These are phyloP conservation scores for Calliscelio sp. DNA, from an alignment of 2,888 invertebrate genomes.

Conservation along the genomic window DNA sequence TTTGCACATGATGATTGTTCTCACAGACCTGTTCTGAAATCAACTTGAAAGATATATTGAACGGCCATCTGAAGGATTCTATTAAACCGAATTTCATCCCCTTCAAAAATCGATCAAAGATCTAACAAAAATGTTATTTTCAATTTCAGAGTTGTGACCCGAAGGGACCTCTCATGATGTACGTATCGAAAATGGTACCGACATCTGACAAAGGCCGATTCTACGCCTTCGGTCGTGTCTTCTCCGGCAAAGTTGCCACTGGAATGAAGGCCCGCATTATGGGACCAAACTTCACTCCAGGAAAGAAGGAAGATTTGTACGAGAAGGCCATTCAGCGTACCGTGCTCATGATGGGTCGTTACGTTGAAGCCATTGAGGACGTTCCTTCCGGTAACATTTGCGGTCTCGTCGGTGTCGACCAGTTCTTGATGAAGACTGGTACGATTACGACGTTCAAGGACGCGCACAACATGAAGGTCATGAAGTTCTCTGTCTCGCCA, in stretches of 20 bases:
- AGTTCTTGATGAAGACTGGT: conserved; percentile 99
- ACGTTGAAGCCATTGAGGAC: conserved; percentile 99
- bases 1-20: conserved; percentile 82
- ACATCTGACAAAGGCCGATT: conserved; percentile 99
- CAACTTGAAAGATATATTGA: conserved; percentile 80
- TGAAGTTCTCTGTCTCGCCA: conserved; percentile 99
- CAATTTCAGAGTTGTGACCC: conserved; percentile 94
- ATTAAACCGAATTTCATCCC: no score
- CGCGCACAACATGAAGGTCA: conserved; percentile 99
- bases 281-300: conserved; percentile 99
- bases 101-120: no score
- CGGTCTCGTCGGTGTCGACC: conserved; percentile 99
- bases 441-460: conserved; percentile 99
- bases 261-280: conserved; percentile 99
- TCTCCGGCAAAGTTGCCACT: conserved; percentile 96
- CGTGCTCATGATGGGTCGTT: conserved; percentile 99
- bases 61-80: conserved; percentile 84
- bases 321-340: conserved; percentile 99
- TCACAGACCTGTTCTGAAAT: conserved; percentile 85
- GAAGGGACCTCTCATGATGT: conserved; percentile 99
- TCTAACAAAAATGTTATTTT: neutral
- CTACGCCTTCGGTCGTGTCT: conserved; percentile 99
- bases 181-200: conserved; percentile 99
- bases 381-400: conserved; percentile 99
- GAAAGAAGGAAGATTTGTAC: conserved; percentile 99